Evolutionary conservation across 2,113 vertebrate species (phyloP).

Genomic region (Furnarius figulus): DNA sequence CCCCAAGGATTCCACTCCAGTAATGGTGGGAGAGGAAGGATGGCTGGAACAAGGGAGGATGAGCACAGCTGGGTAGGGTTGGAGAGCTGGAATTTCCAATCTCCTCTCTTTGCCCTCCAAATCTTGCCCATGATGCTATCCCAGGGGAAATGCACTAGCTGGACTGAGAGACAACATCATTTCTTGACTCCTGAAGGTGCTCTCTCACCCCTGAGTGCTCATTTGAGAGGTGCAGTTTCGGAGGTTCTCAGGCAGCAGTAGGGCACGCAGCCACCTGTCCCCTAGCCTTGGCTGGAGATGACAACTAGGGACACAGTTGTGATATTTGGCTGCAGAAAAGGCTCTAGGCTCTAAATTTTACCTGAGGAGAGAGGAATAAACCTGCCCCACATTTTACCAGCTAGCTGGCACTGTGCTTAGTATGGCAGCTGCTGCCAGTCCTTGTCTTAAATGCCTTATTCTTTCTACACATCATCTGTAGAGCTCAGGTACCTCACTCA

Average conservation of each 20-base stretch:
- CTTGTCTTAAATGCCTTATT: not conserved
- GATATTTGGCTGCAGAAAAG: not conserved
- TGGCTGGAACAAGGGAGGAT: not conserved
- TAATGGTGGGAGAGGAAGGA: not conserved
- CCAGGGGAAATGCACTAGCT: accelerated
- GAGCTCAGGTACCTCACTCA: not conserved
- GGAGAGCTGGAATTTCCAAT: not conserved
- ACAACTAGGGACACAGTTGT: not conserved
- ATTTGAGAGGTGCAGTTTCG: not conserved
- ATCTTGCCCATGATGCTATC: not conserved
- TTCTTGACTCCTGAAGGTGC: not conserved
- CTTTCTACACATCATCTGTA: not conserved
- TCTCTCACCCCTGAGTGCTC: accelerated
- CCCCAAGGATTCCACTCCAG: not conserved
- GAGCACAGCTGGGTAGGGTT: not conserved
- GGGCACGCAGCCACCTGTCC: not conserved
- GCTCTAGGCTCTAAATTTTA: not conserved
- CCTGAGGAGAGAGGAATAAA: not conserved
- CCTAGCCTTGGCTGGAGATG: not conserved
- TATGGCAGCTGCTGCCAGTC: not conserved
- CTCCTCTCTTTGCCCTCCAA: not conserved
- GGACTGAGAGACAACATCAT: not conserved
- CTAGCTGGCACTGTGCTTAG: not conserved
- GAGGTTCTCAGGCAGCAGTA: not conserved
- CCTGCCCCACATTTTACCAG: not conserved